Percentiles rank a stretch among this genome's conserved stretches.
Conservation (phyloP, 2,113 vertebrate genomes). For the Psammodynastes pulverulentus region DNA sequence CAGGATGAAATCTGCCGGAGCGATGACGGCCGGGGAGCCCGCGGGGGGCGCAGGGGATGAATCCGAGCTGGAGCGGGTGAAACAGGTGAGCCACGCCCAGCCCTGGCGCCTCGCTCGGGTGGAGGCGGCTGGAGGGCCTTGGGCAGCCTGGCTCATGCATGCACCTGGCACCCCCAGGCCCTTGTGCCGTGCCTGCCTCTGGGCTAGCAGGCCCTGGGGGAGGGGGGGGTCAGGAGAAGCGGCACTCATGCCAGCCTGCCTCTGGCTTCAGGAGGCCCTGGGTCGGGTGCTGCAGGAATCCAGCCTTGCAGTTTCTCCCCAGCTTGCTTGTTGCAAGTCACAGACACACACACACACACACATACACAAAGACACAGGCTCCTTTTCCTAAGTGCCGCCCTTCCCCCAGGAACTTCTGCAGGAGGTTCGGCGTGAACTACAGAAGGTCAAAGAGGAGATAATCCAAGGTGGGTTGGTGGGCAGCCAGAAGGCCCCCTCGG, state of each 20-base stretch:
- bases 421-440: slow-evolving; percentile 86
- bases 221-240: not conserved
- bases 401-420: slow-evolving; percentile 82
- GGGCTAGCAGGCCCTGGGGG: not conserved
- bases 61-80: slow-evolving; percentile 83
- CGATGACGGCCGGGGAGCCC: slow-evolving; percentile 61
- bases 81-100: slow-evolving; percentile 75
- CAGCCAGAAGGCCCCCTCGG: not conserved
- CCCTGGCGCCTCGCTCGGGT: too few relatives aligned
- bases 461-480: slow-evolving; percentile 76
- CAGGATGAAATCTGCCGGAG: slow-evolving; percentile 74
- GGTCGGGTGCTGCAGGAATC: not conserved
- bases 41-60: slow-evolving; percentile 68
- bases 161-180: not conserved
- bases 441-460: slow-evolving; percentile 92
- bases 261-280: not conserved
- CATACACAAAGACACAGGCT: not conserved
- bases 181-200: not conserved
- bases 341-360: too few relatives aligned
- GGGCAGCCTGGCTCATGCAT: not conserved
- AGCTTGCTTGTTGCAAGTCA: not conserved
- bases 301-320: not conserved
- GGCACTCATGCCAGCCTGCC: not conserved
- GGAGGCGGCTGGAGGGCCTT: too few relatives aligned
- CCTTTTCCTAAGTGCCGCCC: not conserved